These are phyloP conservation scores for Pheucticus melanocephalus DNA, from an alignment of 2,113 vertebrate genomes.

Conservation along the genomic window DNA sequence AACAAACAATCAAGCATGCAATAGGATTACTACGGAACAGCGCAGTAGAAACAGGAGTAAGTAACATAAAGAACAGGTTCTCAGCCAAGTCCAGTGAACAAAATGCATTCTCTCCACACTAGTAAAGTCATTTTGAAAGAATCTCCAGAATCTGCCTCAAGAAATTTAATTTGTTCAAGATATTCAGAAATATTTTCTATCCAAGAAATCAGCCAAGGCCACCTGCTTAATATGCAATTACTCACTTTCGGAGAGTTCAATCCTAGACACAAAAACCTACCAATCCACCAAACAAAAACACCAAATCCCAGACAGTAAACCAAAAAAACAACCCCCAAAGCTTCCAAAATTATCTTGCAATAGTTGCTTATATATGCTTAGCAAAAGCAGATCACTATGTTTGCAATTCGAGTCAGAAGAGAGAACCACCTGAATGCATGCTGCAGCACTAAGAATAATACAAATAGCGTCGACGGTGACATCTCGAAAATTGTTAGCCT, in stretches of 20 bases:
- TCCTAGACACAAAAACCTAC: background rate
- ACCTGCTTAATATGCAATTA: background rate
- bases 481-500: background rate
- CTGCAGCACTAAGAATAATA: background rate
- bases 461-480: background rate
- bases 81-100: background rate
- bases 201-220: background rate
- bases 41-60: background rate
- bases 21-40: background rate
- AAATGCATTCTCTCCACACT: background rate
- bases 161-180: background rate
- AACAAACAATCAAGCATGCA: background rate
- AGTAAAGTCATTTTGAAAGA: background rate
- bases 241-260: background rate
- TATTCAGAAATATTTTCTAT: background rate
- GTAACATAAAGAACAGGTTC: background rate
- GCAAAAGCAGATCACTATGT: background rate
- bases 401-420: background rate
- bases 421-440: accelerated
- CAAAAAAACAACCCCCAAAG: accelerated
- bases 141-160: background rate
- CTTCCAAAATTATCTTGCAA: background rate
- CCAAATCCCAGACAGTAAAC: background rate
- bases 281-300: background rate
- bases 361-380: background rate